Conservation (phyloP, 23 tunicate species). For the Clavelina lepadiformis region DNA sequence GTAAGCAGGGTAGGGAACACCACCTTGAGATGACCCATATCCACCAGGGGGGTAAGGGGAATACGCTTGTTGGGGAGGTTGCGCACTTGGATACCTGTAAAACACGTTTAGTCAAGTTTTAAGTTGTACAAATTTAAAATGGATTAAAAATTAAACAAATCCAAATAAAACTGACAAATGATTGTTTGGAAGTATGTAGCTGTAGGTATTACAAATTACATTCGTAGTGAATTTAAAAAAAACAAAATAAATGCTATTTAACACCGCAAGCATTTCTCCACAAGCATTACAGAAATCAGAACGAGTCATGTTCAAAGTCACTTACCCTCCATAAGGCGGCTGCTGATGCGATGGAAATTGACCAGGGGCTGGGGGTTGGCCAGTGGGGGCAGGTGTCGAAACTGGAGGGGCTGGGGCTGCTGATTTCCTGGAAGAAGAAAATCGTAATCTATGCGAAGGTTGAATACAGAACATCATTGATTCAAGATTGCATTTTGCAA, state of each 20-base stretch:
- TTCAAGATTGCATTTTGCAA: not conserved
- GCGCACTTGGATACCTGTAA: slow-evolving; percentile 37
- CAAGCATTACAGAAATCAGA: too few species aligned
- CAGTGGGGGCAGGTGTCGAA: slow-evolving; percentile 13
- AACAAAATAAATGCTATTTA: too few species aligned
- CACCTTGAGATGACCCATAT: slow-evolving; percentile 5
- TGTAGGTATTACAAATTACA: not conserved
- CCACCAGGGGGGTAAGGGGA: slow-evolving; percentile 34
- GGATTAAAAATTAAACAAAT: not conserved
- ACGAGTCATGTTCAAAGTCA: not conserved
- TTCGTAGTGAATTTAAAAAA: too few species aligned
- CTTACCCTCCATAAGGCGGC: slow-evolving; percentile 27
- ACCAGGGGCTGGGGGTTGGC: slow-evolving; percentile 17
- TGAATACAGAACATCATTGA: not conserved
- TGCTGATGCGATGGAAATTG: slow-evolving; percentile 32
- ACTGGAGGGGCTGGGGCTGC: slow-evolving; percentile 50
- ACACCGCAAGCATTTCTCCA: too few species aligned
- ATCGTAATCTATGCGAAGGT: not conserved
- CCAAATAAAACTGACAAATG: not conserved
- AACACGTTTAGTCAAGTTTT: not conserved
- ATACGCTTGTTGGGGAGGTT: slow-evolving; percentile 39
- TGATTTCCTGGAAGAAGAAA: slow-evolving; percentile 15
- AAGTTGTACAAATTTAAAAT: not conserved
- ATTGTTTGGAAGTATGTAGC: not conserved
- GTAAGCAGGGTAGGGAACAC: slow-evolving; percentile 41